Evolutionary conservation across 2,888 invertebrate genomes (phyloP), one percentile per base, ranked within the genome.

Genomic region (Lasioglossum figueresi): DNA sequence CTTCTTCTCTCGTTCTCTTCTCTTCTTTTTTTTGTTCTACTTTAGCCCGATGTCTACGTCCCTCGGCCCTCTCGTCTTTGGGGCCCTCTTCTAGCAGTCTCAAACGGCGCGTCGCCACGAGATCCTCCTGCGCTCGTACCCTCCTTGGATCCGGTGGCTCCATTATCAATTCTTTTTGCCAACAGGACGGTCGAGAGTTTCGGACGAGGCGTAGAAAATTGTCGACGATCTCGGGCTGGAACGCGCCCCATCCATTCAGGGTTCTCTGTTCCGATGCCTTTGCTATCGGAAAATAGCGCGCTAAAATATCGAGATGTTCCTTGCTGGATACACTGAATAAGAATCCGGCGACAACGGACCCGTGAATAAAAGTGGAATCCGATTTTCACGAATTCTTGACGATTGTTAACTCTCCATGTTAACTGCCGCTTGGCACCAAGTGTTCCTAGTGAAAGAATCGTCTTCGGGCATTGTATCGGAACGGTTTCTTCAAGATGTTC

Each of bases 161-260:
- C 79, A 87, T 88, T 88, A 88, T 82, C 82, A 85, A 90, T 90
- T 90, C 87, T 83, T 88, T 88, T 86, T 85, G 37, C 45, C 45
- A 27, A 37, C 37, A 0, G 40, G 23, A 72, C 43, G 19, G 45
- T 16, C 45, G 79, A 66, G 70, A 59, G 52, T 70, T 59, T 71
- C 70, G 66, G n/a, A 59, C 6, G n/a, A 34, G 23, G 43, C 31
- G 31, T 68, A 77, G 68, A 48, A 27, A 72, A 43, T 83, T 40
- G 56, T 31, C 72, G 63, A 72, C 43, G 63, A 72, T 83, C 71
- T 72, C 52, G 16, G 23, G 12, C 14, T 12, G 23, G 6, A 48
- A n/a, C 31, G 43, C 56, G n/a, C 16, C 40, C 23, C 31, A 40
- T 40, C 43, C 43, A 34, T 70, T 40, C 40, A 14, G 37, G 37